Conservation (phyloP, 37 sponge, comb jelly and placozoan genomes). For the Bolinopsis microptera region DNA sequence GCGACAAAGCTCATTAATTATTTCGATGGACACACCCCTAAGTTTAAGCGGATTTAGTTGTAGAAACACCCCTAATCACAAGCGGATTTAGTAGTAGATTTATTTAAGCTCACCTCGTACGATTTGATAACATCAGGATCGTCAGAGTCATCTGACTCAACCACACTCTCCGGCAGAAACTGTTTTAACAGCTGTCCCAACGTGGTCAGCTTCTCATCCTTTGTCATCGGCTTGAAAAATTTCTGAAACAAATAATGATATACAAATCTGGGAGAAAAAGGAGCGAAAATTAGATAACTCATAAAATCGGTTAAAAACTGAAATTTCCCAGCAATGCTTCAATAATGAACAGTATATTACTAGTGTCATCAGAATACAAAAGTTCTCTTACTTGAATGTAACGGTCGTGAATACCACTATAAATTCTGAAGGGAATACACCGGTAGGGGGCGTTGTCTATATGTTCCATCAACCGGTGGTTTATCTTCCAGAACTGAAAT, state of each 20-base stretch:
- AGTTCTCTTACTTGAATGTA: slow-evolving; percentile 48
- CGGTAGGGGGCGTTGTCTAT: slow-evolving; percentile 53
- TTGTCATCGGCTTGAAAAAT: slow-evolving; percentile 56
- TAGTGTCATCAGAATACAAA: no score
- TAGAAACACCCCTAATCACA: no score
- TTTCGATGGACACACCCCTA: no score
- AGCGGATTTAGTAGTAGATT: no score
- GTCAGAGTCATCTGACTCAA: not conserved
- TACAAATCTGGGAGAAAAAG: no score
- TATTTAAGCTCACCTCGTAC: no score
- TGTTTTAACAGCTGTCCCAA: slow-evolving; percentile 39
- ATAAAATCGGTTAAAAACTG: no score
- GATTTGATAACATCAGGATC: slow-evolving; percentile 16
- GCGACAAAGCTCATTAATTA: no score
- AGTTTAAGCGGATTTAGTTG: no score
- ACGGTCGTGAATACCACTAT: not conserved
- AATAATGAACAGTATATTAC: not conserved
- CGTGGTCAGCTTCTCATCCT: slow-evolving; percentile 55
- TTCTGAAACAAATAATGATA: no score
- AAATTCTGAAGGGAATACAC: slow-evolving; percentile 45
- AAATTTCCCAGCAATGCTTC: no score
- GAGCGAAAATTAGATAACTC: no score
- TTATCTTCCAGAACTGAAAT: slow-evolving; percentile 51
- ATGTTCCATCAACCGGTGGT: slow-evolving; percentile 63
- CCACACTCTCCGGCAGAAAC: slow-evolving; percentile 21